These are phyloP conservation scores for Cyanocitta stelleri DNA, from an alignment of 2,113 vertebrate genomes.

Conservation along the genomic window DNA sequence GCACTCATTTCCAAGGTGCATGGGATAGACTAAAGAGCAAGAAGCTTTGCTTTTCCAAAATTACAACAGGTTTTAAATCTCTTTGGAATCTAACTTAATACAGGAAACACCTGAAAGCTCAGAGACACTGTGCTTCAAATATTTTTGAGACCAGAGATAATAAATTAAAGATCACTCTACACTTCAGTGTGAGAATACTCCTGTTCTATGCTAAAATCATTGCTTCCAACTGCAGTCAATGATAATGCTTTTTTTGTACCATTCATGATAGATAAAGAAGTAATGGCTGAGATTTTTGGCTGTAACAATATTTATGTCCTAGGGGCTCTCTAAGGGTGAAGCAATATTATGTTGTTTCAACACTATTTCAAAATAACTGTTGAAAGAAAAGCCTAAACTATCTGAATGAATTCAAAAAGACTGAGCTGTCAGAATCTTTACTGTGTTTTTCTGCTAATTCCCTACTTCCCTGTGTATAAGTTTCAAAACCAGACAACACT, in stretches of 20 bases:
- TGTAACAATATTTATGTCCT: neutral
- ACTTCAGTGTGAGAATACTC: neutral
- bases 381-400: neutral
- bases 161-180: neutral
- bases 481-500: neutral
- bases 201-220: neutral
- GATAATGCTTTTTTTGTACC: neutral
- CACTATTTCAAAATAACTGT: neutral
- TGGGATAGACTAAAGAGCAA: slow-evolving; percentile 30
- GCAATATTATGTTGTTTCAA: neutral
- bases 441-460: neutral
- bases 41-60: slow-evolving; percentile 49
- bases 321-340: neutral
- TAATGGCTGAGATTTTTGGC: neutral
- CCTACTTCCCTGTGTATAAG: neutral
- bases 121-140: neutral
- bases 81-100: slow-evolving; percentile 10
- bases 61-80: slow-evolving; percentile 27
- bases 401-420: neutral
- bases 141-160: neutral
- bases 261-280: neutral
- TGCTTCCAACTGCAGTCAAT: neutral
- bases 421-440: neutral
- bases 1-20: neutral
- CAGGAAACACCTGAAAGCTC: neutral